phyloP scores from a whole-genome alignment of 2,888 invertebrate genomes.

The Conchocele bisecta region DNA sequence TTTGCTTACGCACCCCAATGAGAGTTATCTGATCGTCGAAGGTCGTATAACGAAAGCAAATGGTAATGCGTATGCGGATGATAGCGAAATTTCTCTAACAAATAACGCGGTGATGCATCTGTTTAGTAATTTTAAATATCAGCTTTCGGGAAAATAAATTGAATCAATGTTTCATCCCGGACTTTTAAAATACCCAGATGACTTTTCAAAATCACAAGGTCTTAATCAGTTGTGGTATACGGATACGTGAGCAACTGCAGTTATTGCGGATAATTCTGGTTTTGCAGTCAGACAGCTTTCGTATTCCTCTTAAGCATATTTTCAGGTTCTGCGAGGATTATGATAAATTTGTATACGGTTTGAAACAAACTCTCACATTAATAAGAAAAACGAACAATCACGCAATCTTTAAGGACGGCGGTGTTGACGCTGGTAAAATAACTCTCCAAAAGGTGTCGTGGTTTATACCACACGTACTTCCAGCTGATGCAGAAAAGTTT shows the following conservation, averaged over 20 bases:
- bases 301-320: slow-evolving; percentile 35
- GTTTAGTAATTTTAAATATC: slow-evolving; percentile 31
- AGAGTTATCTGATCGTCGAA: slow-evolving; percentile 33
- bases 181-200: slow-evolving; percentile 21
- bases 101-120: slow-evolving; percentile 25
- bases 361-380: neutral
- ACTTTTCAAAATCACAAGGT: slow-evolving; percentile 23
- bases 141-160: slow-evolving; percentile 33
- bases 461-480: slow-evolving; percentile 36
- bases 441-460: slow-evolving; percentile 28
- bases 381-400: slow-evolving; percentile 8
- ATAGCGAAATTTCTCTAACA: slow-evolving; percentile 16
- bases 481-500: slow-evolving; percentile 33
- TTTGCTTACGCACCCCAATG: slow-evolving; percentile 30
- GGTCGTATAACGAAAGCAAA: slow-evolving; percentile 26
- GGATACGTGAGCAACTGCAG: slow-evolving; percentile 14
- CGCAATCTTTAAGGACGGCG: neutral
- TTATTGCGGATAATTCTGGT: too few species aligned
- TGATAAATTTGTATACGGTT: slow-evolving; percentile 23
- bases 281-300: slow-evolving; percentile 22
- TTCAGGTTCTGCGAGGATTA: slow-evolving; percentile 24
- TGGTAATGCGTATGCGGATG: slow-evolving; percentile 22
- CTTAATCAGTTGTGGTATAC: slow-evolving; percentile 33
- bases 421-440: slow-evolving; percentile 4
- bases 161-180: slow-evolving; percentile 33